phyloP scores from a whole-genome alignment of 2,113 vertebrate genomes.

The Larimichthys polyactis region DNA sequence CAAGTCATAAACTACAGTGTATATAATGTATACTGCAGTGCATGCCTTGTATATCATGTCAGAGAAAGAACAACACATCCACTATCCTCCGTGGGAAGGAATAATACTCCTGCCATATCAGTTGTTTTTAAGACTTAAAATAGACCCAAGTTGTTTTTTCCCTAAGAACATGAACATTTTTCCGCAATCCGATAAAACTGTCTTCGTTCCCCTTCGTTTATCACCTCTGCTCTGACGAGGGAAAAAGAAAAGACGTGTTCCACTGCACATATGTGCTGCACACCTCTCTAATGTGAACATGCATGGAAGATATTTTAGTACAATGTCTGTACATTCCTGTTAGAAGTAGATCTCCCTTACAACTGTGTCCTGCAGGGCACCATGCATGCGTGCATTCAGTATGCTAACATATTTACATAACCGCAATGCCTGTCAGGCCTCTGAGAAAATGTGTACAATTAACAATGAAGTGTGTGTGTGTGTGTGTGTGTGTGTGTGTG shows the following conservation, averaged over 20 bases:
- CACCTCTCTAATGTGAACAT: constrained; percentile 6
- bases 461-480: constrained; percentile 9
- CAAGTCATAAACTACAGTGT: constrained; percentile 1
- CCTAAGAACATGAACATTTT: constrained; percentile 15
- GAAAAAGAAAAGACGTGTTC: not conserved
- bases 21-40: not conserved
- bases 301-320: constrained; percentile 14
- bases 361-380: constrained; percentile 27
- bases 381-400: constrained; percentile 3
- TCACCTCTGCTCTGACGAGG: constrained; percentile 33
- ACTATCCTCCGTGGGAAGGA: constrained; percentile 9
- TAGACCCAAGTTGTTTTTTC: constrained; percentile 15
- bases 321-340: not conserved
- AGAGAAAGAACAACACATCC: constrained; percentile 4
- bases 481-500: not conserved
- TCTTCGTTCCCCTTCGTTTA: constrained; percentile 33
- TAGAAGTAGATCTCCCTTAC: not conserved
- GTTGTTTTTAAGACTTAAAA: constrained; percentile 32
- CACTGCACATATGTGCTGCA: not conserved
- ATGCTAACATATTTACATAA: constrained; percentile 53
- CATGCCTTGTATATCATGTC: constrained; percentile 24
- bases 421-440: constrained; percentile 22
- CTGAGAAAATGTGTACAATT: constrained; percentile 35
- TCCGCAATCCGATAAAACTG: not conserved
- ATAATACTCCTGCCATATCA: constrained; percentile 15